Evolutionary conservation across 2,888 invertebrate genomes (phyloP), one percentile per base, ranked within the genome.

Genomic region (Quadroppia sp.): DNA sequence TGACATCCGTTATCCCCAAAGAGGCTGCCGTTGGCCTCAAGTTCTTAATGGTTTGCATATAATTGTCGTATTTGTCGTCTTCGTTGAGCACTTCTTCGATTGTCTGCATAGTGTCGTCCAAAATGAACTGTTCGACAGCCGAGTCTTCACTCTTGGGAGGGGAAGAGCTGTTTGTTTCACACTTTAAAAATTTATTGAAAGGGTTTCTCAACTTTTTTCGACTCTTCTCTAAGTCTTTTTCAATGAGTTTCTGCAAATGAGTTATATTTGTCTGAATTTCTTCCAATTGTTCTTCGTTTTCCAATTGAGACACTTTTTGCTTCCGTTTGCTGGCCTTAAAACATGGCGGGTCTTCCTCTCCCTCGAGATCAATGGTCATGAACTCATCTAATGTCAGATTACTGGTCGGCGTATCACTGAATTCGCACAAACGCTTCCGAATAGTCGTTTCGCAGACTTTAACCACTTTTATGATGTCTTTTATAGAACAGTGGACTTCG

Each of bases 351-450:
- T 97, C 97, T 82, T 94, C 93, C 80, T 95, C 95, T 79, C 94
- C 93, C 81, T 97, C 96, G 78, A 99, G 84, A 82, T 99, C 97
- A 0, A 98, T 92, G 0, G 90, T 91, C 89, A 95, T 91, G 82
- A 99, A 99, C 84, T 99, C 97, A 79, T 98, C 96, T 32, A 97
- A 85, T 0, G 98, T 97, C 72, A 99, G 84, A 11, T 90, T 89
- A 80, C 96, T 94, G 15, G 96, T 94, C 0, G 98, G 95, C 0
- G 99, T 99, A 79, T 94, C 94, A 0, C 94, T 94, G 82, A 99
- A 99, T 84, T 99, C 99, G 36, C 90, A 87, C 50, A 99, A 85
- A 75, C 90, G 86, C 85, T 95, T 96, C 74, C 93, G 87, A 50
- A 97, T 84, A 0, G 97, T 97, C 0, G 92, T 89, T 83, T 96